Evolutionary conservation across 1,140 invertebrate species (phyloP), one percentile per base, ranked within the genome.

Genomic region (Dinothrombium tinctorium): DNA sequence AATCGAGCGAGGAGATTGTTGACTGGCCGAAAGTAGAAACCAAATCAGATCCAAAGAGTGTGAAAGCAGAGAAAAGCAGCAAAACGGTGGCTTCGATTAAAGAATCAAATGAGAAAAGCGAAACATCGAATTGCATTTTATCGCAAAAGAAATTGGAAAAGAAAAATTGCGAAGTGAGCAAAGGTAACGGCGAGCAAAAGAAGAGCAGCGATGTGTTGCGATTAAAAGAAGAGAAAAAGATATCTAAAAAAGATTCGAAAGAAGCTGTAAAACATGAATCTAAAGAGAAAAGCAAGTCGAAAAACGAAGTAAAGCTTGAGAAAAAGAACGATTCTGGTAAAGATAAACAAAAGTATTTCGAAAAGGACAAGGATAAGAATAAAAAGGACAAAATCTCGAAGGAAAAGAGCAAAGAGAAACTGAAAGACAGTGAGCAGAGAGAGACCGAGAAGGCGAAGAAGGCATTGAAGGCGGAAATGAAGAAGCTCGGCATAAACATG

Each of bases 401-500:
- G 37, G 49, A 53, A 20, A 42, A 46, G 25, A 33, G 32, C 6
- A 3, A 17, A 37, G 20, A 38, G 22, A 17, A 19, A 12, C 24
- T 19, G 4, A 19, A 14, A 51, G 51, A 52, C 21, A 53, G 44
- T 43, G 50, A 51, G 43, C 45, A 39, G 17, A 45, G 40, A 43
- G 41, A 47, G 47, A 33, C 43, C 38, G 39, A 44, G 48, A 45
- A 49, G 44, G 26, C 33, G 26, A 36, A 39, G 40, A 33, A 44
- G 45, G 52, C 51, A 41, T 57, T 61, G 48, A 59, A 63, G 48
- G 59, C 21, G 15, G 26, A 41, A 41, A 28, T 37, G 37, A 11
- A 28, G 47, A 19, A 49, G 52, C 8, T 49, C 44, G 19, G 43
- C 22, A 37, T 38, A 21, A 19, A 11, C 58, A 69, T 80, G 19